phyloP scores from a whole-genome alignment of 2,113 vertebrate genomes.

The Syrmaticus mikado region DNA sequence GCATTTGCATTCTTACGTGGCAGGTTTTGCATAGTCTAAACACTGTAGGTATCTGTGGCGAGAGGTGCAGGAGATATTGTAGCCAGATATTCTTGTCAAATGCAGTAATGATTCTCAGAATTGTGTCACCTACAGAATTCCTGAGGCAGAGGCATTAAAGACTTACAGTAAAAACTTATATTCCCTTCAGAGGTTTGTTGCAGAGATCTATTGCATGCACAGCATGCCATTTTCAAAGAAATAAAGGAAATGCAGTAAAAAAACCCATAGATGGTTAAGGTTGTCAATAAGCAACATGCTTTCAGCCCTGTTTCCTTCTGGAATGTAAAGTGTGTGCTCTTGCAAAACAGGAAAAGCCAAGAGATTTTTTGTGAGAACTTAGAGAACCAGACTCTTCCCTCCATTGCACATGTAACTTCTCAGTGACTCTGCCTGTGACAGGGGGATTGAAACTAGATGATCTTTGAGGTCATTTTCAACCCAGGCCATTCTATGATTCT shows the following conservation, averaged over 20 bases:
- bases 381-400: not conserved
- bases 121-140: not conserved
- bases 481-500: too few species aligned
- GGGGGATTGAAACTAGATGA: too few species aligned
- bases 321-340: not conserved
- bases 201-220: not conserved
- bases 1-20: accelerated
- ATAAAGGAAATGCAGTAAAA: not conserved
- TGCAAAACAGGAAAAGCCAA: not conserved
- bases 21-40: not conserved
- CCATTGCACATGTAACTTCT: not conserved
- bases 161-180: not conserved
- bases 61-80: not conserved
- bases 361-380: not conserved
- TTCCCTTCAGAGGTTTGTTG: not conserved
- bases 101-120: not conserved
- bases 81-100: not conserved
- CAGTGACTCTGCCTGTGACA: too few species aligned
- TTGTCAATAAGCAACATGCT: not conserved
- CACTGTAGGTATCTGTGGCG: not conserved
- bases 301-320: not conserved
- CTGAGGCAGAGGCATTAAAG: not conserved
- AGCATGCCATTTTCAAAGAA: not conserved
- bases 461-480: too few species aligned
- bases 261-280: not conserved